Evolutionary conservation across 2,888 invertebrate species (phyloP).

Genomic region (Epistrophella euchroma): DNA sequence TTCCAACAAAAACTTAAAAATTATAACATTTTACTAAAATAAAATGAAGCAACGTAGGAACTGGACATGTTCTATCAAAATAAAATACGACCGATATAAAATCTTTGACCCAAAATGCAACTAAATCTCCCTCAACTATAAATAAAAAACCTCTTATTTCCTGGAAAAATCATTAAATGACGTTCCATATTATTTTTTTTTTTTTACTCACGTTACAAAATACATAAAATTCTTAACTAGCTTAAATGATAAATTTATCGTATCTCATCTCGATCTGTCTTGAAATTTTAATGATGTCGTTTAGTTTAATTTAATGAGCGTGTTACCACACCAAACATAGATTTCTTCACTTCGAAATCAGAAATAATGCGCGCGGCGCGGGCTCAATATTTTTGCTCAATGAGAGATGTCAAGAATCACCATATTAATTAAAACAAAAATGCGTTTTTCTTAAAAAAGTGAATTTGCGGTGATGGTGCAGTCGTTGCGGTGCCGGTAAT

Average conservation of each 20-base stretch:
- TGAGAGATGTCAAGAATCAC: constrained; percentile 39
- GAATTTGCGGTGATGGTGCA: background rate
- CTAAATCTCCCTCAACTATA: background rate
- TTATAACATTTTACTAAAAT: background rate
- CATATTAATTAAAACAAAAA: constrained; percentile 11
- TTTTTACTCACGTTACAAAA: background rate
- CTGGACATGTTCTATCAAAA: too few species aligned
- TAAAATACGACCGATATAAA: background rate
- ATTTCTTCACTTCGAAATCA: constrained; percentile 18
- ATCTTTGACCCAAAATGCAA: background rate
- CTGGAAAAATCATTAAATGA: background rate
- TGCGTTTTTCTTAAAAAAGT: background rate
- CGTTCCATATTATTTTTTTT: background rate
- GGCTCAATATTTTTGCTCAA: constrained; percentile 51
- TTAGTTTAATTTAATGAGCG: constrained; percentile 70
- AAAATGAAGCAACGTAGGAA: too few species aligned
- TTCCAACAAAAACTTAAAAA: too few species aligned
- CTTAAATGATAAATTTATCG: background rate
- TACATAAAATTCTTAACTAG: background rate
- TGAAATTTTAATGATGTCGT: constrained; percentile 53
- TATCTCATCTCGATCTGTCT: background rate
- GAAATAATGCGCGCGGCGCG: constrained; percentile 33
- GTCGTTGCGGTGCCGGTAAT: background rate
- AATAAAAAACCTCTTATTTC: background rate
- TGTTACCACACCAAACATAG: constrained; percentile 45